Percentiles rank a stretch among this genome's conserved stretches.
phyloP scores from a whole-genome alignment of 2,113 vertebrate species.

The Archilochus colubris region DNA sequence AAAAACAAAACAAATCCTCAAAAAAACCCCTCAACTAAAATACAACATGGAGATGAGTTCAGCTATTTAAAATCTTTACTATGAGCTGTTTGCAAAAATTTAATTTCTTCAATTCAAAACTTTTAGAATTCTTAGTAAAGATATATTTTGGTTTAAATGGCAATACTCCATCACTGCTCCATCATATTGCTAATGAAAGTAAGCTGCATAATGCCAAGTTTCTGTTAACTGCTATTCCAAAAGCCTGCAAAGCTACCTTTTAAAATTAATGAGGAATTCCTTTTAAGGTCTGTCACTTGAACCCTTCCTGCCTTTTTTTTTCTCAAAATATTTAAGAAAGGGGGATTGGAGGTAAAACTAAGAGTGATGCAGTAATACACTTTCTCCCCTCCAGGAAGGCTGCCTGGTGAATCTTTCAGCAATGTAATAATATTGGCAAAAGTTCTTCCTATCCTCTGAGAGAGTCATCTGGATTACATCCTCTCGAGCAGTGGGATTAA shows the following conservation, averaged over 20 bases:
- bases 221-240: background rate
- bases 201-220: background rate
- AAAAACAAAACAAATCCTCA: too few relatives aligned
- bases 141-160: background rate
- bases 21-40: background rate
- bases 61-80: background rate
- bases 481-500: constrained; percentile 57
- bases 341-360: background rate
- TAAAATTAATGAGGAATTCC: background rate
- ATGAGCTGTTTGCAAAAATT: background rate
- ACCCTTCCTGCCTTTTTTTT: background rate
- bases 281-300: background rate
- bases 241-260: background rate
- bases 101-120: background rate
- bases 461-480: constrained; percentile 67
- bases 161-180: background rate
- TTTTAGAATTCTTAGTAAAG: background rate
- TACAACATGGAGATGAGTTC: background rate
- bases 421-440: constrained; percentile 36
- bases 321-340: background rate
- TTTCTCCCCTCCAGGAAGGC: constrained; percentile 38
- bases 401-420: constrained; percentile 69
- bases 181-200: background rate
- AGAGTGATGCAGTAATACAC: background rate
- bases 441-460: constrained; percentile 4